Base-by-base conservation (phyloP, 2,113 vertebrate species). In the Pitta sordida region DNA sequence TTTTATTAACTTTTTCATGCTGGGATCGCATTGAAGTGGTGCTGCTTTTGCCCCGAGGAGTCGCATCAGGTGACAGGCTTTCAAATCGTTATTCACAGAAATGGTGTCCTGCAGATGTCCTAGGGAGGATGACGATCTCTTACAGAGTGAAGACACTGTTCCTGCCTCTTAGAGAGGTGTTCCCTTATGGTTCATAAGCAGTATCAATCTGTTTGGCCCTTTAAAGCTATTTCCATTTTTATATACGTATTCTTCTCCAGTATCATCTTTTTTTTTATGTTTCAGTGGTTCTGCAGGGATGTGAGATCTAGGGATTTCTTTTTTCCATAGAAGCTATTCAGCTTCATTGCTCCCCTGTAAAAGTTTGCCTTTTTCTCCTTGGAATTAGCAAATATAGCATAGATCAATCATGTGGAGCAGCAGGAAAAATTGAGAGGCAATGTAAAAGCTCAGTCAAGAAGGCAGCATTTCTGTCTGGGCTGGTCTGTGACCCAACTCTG, bases 1-100 rank as follows among this genome's bases (percentile, higher is more conserved):
- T 80, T 92, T 94, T 88, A 75, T 92, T 87, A 93, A 92, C 69
- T 62, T 96, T 68, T 94, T 82, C 62, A 39, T 91, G 69, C 69
- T 91, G 86, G 63, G 81, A 58, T 37, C 73, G 69, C 26, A 46
- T 7, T 64, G 62, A 84, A 91, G 78, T 83, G 90, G 39, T 26
- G 26, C 41, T 68, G 48, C 23, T 82, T 91, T 88, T 95, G 37
- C 62, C 29, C n/a, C 60, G 55, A 3, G 2, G 65, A 86, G 58
- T 71, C 37, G 12, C 83, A 92, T 73, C 62, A 86, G 81, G 65
- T 75, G 92, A 62, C 62, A 65, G 49, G 10, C 37, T 84, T 92
- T 93, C 0, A 1, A 82, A 78, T 32, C 0, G 1, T 73, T 89
- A 39, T 92, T 96, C 93, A 85, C 41, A 87, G 84, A 87, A 95